Base-by-base conservation (phyloP, 2,888 invertebrate genomes). In the Cheilosia vulpina region DNA sequence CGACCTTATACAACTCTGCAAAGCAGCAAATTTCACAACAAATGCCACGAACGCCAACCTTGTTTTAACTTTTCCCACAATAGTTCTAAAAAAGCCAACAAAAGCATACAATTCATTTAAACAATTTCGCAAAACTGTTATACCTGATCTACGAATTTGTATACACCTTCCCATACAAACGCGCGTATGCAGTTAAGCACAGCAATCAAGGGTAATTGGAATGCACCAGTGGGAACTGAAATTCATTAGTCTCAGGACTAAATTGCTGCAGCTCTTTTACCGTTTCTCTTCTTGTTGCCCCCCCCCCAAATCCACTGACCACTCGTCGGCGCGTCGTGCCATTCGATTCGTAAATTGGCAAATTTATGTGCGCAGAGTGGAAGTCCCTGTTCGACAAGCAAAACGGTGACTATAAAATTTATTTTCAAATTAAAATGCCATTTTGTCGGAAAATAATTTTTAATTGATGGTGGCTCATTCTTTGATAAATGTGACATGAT, bases 351-450 rank as follows among this genome's bases (percentile, higher is more conserved):
- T 80, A 85, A 85, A 85, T 85, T 85, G 85, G 85, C 62, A 85
- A 85, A 85, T 81, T 81, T 81, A 85, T 85, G 76, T 57, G 76
- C 80, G 75, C 75, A 72, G 76, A 81, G 55, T 85, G 85, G 85
- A 85, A 81, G 81, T 72, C 81, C 62, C 75, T 80, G 63, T 72
- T 81, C 85, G 85, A 81, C 81, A 81, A 72, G 81, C 81, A 55
- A 71, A 81, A 85, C 85, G 85, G 85, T 87, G 81, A 87, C 87
- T 82, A 78, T 78, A 91, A 91, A 91, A 91, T 91, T 91, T 91
- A 91, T 91, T 91, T 91, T 89, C 91, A 89, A 91, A 91, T 91
- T 91, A 91, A 91, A 92, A 91, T 90, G 92, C 90, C 90, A 92
- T 92, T 89, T 89, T 87, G 89, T 88, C 87, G 88, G 88, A 80